These are phyloP conservation scores for Hemiprocne comata DNA, from an alignment of 2,113 vertebrate species.

Conservation along the genomic window DNA sequence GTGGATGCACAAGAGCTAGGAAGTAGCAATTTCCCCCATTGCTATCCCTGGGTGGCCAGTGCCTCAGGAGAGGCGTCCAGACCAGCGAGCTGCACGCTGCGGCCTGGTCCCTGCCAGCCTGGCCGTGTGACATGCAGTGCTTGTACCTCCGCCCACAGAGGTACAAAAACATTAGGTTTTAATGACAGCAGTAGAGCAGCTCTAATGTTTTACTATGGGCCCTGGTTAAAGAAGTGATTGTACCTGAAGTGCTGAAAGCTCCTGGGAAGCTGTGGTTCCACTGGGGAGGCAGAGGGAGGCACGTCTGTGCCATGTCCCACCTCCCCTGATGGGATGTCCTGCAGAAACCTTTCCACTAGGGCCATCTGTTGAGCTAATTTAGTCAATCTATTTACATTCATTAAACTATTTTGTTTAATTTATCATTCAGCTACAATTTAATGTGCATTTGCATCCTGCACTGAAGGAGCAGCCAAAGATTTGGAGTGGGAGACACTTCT, in stretches of 20 bases:
- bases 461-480: accelerated
- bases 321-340: background rate
- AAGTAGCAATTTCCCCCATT: background rate
- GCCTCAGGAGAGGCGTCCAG: accelerated
- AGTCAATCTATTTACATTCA: background rate
- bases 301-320: background rate
- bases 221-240: background rate
- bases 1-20: background rate
- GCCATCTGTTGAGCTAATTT: background rate
- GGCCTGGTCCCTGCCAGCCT: background rate
- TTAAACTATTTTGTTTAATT: background rate
- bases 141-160: background rate
- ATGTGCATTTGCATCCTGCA: background rate
- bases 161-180: background rate
- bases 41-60: background rate
- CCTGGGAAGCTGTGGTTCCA: background rate
- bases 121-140: background rate
- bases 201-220: background rate
- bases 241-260: background rate
- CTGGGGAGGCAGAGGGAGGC: background rate
- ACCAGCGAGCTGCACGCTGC: background rate
- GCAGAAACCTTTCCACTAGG: background rate
- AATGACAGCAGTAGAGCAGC: background rate
- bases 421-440: background rate
- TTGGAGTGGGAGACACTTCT: background rate